A percentile compares a stretch with the other conserved stretches of the same genome.
These are phyloP conservation scores for Paragorgia papillata DNA, from an alignment of 92 coral and sea anemone species.

Conservation along the genomic window DNA sequence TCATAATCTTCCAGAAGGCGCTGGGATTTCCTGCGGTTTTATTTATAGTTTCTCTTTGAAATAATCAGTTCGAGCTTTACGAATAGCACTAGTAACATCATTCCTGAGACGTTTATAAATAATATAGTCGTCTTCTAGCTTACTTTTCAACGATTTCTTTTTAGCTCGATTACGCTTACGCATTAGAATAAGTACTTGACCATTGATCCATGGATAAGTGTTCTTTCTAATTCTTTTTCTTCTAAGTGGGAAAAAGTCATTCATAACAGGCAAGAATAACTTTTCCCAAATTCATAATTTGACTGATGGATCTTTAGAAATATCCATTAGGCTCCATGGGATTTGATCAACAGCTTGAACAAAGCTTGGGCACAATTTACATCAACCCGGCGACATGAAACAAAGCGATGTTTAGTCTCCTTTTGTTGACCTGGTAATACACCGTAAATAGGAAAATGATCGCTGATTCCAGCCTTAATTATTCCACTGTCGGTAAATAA, in stretches of 20 bases:
- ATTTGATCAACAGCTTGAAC: not conserved
- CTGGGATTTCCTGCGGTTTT: too few relatives aligned
- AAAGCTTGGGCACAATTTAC: not conserved
- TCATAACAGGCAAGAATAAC: not conserved
- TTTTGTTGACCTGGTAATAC: not conserved
- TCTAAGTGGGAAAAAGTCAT: not conserved
- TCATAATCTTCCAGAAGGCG: too few relatives aligned
- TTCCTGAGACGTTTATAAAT: too few relatives aligned
- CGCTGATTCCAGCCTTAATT: not conserved
- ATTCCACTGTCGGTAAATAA: constrained; percentile 4
- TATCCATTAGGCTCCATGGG: constrained; percentile 1
- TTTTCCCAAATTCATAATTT: not conserved
- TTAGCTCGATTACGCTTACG: constrained; percentile 19
- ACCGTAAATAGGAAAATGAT: constrained; percentile 13
- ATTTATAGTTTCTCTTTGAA: too few relatives aligned
- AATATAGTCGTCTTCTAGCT: too few relatives aligned
- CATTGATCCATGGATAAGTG: not conserved
- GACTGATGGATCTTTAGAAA: not conserved
- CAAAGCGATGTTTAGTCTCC: constrained; percentile 4
- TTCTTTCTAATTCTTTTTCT: constrained; percentile 5
- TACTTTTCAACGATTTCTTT: too few relatives aligned
- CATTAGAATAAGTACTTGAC: constrained; percentile 4
- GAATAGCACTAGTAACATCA: too few relatives aligned
- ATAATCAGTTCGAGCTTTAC: too few relatives aligned
- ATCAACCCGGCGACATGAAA: not conserved